phyloP scores from a whole-genome alignment of 2,888 invertebrate genomes.

The Candidula unifasciata region DNA sequence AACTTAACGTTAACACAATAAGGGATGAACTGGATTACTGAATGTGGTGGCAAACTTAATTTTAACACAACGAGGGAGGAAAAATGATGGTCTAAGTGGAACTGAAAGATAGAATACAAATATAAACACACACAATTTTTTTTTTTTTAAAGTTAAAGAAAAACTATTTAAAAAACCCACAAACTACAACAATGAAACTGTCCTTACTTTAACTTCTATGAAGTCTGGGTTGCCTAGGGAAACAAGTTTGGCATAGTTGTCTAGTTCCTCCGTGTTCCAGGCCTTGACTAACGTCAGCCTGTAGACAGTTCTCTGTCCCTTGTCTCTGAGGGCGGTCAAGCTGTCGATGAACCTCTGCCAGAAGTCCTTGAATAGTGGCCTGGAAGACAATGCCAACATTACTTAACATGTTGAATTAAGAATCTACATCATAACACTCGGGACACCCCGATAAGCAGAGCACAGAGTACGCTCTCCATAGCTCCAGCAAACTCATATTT shows the following conservation, averaged over 20 bases:
- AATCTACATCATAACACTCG: too few relatives aligned
- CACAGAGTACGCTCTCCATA: too few relatives aligned
- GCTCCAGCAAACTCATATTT: too few relatives aligned
- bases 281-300: slow-evolving; percentile 81
- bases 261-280: slow-evolving; percentile 81
- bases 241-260: slow-evolving; percentile 81
- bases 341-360: slow-evolving; percentile 81
- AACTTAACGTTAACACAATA: background rate
- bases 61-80: too few relatives aligned
- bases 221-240: slow-evolving; percentile 81
- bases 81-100: too few relatives aligned
- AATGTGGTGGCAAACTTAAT: too few relatives aligned
- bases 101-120: too few relatives aligned
- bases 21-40: background rate
- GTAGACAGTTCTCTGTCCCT: slow-evolving; percentile 82
- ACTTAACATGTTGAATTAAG: too few relatives aligned
- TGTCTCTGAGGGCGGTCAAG: slow-evolving; percentile 79
- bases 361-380: slow-evolving; percentile 81
- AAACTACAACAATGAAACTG: background rate
- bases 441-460: too few relatives aligned
- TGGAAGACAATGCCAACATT: background rate
- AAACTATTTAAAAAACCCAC: too few relatives aligned
- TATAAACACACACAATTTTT: too few relatives aligned
- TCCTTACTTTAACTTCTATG: slow-evolving; percentile 81
- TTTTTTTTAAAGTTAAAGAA: too few relatives aligned